phyloP scores from a whole-genome alignment of 2,113 vertebrate genomes.

The Amphiprion ocellaris region DNA sequence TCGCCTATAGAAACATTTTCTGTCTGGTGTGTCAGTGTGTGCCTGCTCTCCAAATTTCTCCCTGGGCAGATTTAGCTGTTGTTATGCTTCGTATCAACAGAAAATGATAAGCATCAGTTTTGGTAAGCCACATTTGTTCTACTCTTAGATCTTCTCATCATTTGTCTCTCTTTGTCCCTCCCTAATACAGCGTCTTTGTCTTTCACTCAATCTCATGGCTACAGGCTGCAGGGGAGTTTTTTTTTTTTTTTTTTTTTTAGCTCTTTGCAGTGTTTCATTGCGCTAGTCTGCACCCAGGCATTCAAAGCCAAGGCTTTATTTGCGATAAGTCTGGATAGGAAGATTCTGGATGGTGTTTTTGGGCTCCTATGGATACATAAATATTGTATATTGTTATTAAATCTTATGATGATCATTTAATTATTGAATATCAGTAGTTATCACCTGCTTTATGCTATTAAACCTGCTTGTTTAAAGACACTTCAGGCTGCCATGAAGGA shows the following conservation, averaged over 20 bases:
- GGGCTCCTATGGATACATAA: not conserved
- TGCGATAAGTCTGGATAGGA: not conserved
- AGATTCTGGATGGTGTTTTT: not conserved
- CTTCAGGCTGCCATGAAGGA: not conserved
- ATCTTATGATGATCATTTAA: not conserved
- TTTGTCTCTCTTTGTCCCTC: not conserved
- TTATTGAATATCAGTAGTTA: too few relatives aligned
- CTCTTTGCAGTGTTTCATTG: constrained; percentile 29
- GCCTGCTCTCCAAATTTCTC: not conserved
- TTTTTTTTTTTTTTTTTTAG: constrained; percentile 9
- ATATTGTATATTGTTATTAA: not conserved
- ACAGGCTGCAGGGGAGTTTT: constrained; percentile 10
- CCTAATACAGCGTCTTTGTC: not conserved
- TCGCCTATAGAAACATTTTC: not conserved
- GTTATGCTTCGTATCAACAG: constrained; percentile 17
- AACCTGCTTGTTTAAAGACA: not conserved
- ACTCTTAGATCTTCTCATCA: constrained; percentile 19
- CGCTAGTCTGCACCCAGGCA: not conserved
- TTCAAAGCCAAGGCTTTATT: constrained; percentile 2
- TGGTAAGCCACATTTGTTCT: constrained; percentile 2
- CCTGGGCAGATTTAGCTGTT: constrained; percentile 11
- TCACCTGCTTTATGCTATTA: too few relatives aligned
- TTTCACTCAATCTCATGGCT: not conserved
- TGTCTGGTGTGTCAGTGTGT: not conserved
- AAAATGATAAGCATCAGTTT: constrained; percentile 16